Base-by-base conservation (phyloP, 2,113 vertebrate genomes). In the Salminus brasiliensis region DNA sequence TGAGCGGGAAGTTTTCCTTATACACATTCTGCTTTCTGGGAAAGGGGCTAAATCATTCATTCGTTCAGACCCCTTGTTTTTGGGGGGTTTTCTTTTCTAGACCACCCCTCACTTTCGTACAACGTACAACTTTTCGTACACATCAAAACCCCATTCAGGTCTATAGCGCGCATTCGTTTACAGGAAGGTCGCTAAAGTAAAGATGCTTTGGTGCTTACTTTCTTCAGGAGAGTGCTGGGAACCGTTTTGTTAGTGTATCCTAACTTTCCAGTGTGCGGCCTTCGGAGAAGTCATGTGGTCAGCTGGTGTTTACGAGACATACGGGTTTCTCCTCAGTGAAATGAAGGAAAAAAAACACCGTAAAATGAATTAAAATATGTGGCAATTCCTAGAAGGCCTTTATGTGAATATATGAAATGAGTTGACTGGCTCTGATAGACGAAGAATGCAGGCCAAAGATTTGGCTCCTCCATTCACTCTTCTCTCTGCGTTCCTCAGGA, bases 21-120 rank as follows among this genome's bases (percentile, higher is more conserved):
- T 86, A 91, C 86, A 90, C 86, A 91, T 74, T 88, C 85, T 84
- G 86, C 86, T 91, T 91, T 92, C 88, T 91, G 89, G 89, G 87
- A 90, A 93, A 93, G 90, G 85, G 89, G 90, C 90, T 69, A 91
- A 89, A 91, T 92, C 87, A 87, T 90, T 92, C 85, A 90, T 93
- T 91, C 55, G 70, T 84, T 83, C 73, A 82, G 32, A 52, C 74
- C 55, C 66, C 32, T 55, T 29, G 16, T 12, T 34, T 47, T 62
- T 70, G n/a, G n/a, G n/a, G n/a, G n/a, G n/a, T n/a, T n/a, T n/a
- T 79, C 39, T 65, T 72, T 27, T 36, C 29, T 49, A 39, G 76
- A 60, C 86, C 85, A 84, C 84, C 87, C 86, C n/a, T n/a, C n/a
- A n/a, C n/a, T n/a, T n/a, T n/a, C n/a, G n/a, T n/a, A n/a, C n/a